A percentile compares a stretch with the other conserved stretches of the same genome.
phyloP scores from a whole-genome alignment of 2,888 invertebrate species.

The Euzophera pinguis region DNA sequence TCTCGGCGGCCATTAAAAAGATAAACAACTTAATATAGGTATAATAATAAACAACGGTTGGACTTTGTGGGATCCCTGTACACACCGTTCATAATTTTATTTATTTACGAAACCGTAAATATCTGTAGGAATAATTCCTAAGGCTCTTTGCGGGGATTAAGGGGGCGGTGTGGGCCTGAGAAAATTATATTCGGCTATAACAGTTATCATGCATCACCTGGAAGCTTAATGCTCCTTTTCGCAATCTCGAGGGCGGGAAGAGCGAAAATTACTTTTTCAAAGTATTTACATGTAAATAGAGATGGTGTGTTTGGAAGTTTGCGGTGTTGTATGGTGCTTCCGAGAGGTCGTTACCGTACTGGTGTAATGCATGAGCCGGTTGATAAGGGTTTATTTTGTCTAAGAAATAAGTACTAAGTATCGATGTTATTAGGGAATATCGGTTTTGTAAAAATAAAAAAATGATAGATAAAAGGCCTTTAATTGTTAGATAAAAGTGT shows the following conservation, averaged over 20 bases:
- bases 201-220: conserved; percentile 81
- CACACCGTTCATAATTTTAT: conserved; percentile 74
- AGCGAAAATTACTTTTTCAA: conserved; percentile 78
- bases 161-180: conserved; percentile 75
- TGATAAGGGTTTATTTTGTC: neutral
- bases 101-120: conserved; percentile 79
- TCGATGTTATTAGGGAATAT: too few relatives aligned
- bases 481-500: too few relatives aligned
- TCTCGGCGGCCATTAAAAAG: conserved; percentile 74
- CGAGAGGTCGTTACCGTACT: conserved; percentile 11
- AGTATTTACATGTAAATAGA: conserved; percentile 80
- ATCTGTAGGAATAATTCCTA: conserved; percentile 76
- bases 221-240: conserved; percentile 76
- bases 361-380: neutral
- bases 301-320: conserved; percentile 52
- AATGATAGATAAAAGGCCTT: too few relatives aligned
- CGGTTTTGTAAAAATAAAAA: too few relatives aligned
- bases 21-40: conserved; percentile 79
- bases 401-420: neutral
- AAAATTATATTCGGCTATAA: conserved; percentile 80
- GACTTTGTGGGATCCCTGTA: conserved; percentile 65
- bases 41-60: conserved; percentile 74
- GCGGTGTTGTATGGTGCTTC: conserved; percentile 40
- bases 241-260: conserved; percentile 77
- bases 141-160: conserved; percentile 78